Evolutionary conservation across 37 sponge, comb jelly and placozoan genomes (phyloP).

Genomic region (Oopsacas minuta): DNA sequence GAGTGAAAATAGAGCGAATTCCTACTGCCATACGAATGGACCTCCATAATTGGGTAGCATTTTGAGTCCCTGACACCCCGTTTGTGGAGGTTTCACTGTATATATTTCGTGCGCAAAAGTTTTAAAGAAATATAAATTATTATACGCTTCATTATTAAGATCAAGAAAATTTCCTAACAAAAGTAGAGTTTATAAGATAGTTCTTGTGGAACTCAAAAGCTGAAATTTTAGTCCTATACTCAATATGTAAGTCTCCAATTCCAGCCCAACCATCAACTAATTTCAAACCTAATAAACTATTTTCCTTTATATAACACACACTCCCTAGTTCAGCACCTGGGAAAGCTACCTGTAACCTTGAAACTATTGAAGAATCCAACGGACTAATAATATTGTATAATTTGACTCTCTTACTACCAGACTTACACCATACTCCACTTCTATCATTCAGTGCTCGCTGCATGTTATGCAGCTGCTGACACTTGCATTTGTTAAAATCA

Average conservation of each 20-base stretch:
- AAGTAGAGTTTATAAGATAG: not conserved
- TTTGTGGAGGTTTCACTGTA: too few species aligned
- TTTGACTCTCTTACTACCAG: not conserved
- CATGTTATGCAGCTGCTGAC: not conserved
- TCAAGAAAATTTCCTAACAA: not conserved
- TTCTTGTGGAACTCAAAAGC: not conserved
- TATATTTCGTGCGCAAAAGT: too few species aligned
- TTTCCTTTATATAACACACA: not conserved
- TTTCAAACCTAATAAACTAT: not conserved
- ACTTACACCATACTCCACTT: not conserved
- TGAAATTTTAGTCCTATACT: not conserved
- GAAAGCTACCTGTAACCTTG: not conserved
- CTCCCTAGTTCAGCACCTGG: not conserved
- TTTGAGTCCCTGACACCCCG: too few species aligned
- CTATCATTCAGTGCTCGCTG: not conserved
- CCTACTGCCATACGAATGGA: too few species aligned
- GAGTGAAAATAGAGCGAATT: too few species aligned
- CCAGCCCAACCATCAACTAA: constrained; percentile 2
- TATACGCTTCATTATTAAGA: not conserved
- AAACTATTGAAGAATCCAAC: not conserved
- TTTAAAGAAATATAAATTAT: not conserved
- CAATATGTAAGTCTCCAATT: not conserved
- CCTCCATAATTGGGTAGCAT: too few species aligned
- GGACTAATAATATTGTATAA: constrained; percentile 1
- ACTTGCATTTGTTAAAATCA: not conserved